phyloP scores from a whole-genome alignment of 2,113 vertebrate genomes.

The Potamarius usumacintae region DNA sequence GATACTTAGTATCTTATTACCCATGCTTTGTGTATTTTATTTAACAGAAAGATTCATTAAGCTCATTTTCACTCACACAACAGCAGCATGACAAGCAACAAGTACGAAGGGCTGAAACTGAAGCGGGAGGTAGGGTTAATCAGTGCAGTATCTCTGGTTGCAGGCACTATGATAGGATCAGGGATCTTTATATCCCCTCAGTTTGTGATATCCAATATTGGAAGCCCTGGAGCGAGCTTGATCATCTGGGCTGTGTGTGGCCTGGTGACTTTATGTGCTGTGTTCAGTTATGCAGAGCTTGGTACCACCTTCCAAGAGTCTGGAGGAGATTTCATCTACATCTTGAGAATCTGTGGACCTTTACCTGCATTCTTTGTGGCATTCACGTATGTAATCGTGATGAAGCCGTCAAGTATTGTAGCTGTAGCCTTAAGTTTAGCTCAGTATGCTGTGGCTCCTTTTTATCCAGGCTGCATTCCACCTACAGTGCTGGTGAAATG shows the following conservation, averaged over 20 bases:
- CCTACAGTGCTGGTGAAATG: constrained; percentile 65
- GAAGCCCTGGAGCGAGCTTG: constrained; percentile 80
- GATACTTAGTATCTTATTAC: background rate
- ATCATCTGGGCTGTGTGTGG: constrained; percentile 79
- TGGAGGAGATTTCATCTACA: constrained; percentile 83
- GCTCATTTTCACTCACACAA: background rate
- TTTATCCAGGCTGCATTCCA: constrained; percentile 73
- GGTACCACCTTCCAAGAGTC: constrained; percentile 80
- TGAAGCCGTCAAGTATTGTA: constrained; percentile 71
- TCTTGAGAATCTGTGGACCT: constrained; percentile 77
- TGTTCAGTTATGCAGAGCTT: constrained; percentile 79
- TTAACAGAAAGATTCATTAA: background rate
- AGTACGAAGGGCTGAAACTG: constrained; percentile 49
- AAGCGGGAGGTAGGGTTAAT: constrained; percentile 68
- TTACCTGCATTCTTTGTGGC: constrained; percentile 78
- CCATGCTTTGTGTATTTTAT: background rate
- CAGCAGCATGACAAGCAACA: constrained; percentile 50
- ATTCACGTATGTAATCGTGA: constrained; percentile 71
- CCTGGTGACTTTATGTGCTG: constrained; percentile 70
- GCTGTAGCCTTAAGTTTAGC: constrained; percentile 78
- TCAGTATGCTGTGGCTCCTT: constrained; percentile 70
- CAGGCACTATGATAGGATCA: constrained; percentile 82
- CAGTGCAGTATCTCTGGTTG: constrained; percentile 72
- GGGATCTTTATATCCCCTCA: constrained; percentile 79
- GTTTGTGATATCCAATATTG: constrained; percentile 72